A percentile compares a stretch with the other conserved stretches of the same genome.
Conservation (phyloP, 1,140 invertebrate species). For the Agrypnia vestita region DNA sequence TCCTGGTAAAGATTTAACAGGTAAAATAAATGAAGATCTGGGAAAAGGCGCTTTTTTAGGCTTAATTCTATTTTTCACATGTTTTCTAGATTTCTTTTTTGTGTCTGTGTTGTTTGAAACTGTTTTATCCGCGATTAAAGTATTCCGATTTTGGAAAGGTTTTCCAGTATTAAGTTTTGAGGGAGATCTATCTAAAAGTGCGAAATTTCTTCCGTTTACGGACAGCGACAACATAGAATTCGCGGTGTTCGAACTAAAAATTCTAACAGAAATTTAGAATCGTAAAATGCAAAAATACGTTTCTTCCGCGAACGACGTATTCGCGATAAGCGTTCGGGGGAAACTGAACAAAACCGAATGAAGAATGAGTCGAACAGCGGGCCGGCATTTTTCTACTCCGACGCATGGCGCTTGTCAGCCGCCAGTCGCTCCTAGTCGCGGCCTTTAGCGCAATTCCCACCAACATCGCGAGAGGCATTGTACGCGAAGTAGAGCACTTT, state of each 20-base stretch:
- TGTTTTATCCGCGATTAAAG: not conserved
- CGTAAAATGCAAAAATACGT: not conserved
- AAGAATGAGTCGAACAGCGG: not conserved
- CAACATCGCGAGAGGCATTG: slow-evolving; percentile 10
- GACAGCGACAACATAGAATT: slow-evolving; percentile 38
- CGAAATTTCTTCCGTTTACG: slow-evolving; percentile 19
- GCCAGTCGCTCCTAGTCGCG: too few species aligned
- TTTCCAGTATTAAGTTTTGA: not conserved
- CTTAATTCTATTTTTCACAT: not conserved
- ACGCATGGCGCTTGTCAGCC: not conserved
- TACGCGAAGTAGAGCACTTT: slow-evolving; percentile 38
- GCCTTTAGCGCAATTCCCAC: not conserved
- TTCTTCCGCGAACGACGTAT: not conserved
- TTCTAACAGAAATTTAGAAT: not conserved
- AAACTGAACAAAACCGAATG: slow-evolving; percentile 13
- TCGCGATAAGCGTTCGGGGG: slow-evolving; percentile 1
- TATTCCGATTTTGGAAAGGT: not conserved
- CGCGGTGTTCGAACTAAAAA: not conserved
- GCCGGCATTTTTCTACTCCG: not conserved
- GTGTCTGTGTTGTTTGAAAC: not conserved
- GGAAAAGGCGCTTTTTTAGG: slow-evolving; percentile 18
- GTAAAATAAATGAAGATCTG: slow-evolving; percentile 49
- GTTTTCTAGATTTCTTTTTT: not conserved
- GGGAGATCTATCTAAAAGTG: slow-evolving; percentile 17
- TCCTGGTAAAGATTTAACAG: slow-evolving; percentile 60